Conservation (phyloP, 1,140 invertebrate genomes). For the Calycopis cecrops region DNA sequence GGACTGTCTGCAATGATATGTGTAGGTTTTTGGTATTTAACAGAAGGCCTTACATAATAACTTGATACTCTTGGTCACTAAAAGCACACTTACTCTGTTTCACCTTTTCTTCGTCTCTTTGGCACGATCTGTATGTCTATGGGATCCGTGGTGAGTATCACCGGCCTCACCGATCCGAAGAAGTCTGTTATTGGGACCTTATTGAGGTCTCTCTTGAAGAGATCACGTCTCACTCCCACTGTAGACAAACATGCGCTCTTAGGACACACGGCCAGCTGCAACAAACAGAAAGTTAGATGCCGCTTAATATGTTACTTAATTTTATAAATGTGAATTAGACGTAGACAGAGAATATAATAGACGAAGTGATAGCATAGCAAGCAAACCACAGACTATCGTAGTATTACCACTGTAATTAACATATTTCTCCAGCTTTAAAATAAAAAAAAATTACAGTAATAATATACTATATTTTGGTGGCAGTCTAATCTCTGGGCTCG, state of each 20-base stretch:
- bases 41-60: conserved; percentile 30
- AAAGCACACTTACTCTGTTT: conserved; percentile 36
- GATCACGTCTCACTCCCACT: conserved; percentile 93
- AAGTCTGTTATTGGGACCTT: conserved; percentile 98
- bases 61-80: conserved; percentile 25
- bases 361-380: too few relatives aligned
- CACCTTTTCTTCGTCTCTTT: conserved; percentile 48
- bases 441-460: too few relatives aligned
- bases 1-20: conserved; percentile 33
- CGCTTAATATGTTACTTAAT: too few relatives aligned
- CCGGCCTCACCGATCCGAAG: conserved; percentile 94
- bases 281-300: too few relatives aligned
- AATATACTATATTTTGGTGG: too few relatives aligned
- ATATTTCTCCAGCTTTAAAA: too few relatives aligned
- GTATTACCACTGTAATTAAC: too few relatives aligned
- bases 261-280: conserved; percentile 94
- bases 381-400: too few relatives aligned
- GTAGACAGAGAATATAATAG: too few relatives aligned
- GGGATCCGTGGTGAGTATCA: conserved; percentile 79
- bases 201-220: conserved; percentile 90
- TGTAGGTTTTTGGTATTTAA: conserved; percentile 31
- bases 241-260: conserved; percentile 96
- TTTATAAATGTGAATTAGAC: too few relatives aligned
- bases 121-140: conserved; percentile 58
- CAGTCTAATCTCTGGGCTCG: too few relatives aligned